Evolutionary conservation across 2,888 invertebrate species (phyloP), one percentile per base, ranked within the genome.

Genomic region (Scaeva pyrastri): DNA sequence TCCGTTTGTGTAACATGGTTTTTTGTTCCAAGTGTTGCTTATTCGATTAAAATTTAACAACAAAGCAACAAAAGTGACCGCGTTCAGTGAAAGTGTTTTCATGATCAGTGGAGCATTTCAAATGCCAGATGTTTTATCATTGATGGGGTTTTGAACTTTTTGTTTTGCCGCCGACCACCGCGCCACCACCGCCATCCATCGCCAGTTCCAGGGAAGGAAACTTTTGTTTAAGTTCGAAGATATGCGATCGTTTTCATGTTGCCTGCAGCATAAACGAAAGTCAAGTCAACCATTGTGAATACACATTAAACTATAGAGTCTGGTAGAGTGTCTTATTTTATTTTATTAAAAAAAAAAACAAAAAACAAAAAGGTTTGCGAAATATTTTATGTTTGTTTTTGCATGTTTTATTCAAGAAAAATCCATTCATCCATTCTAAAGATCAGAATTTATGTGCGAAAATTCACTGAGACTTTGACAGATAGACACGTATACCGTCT

Each of bases 71-170:
- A 39, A 68, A 50, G 12, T 50, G 66, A 48, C 16, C 10, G 8
- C 43, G 39, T 56, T 71, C 70, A 71, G 62, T 75, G 75, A 75
- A 81, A 81, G 80, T 81, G 3, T 70, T 50, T 75, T 60, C 10
- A n/a, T 72, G 72, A 56, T 56, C 48, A 55, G 2, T 64, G 23
- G 23, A 39, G 43, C 64, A 43, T 74, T 74, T 50, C 50, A 1
- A 50, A 68, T 21, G 36, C 66, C 66, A 68, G 66, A 68, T 68
- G 66, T 68, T 48, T 50, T 50, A 6, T 10, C 39, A 39, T 5
- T 21, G 14, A 6, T 19, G 39, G 16, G 12, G 19, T 66, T 48
- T 66, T 14, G 1, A 6, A 16, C 2, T 48, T 66, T 48, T 2
- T 31, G 6, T 1, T 21, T 48, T 68, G 3, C 50, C 36, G 31